Base-by-base conservation (phyloP, 1,140 invertebrate genomes). In the Drosophila rufa region DNA sequence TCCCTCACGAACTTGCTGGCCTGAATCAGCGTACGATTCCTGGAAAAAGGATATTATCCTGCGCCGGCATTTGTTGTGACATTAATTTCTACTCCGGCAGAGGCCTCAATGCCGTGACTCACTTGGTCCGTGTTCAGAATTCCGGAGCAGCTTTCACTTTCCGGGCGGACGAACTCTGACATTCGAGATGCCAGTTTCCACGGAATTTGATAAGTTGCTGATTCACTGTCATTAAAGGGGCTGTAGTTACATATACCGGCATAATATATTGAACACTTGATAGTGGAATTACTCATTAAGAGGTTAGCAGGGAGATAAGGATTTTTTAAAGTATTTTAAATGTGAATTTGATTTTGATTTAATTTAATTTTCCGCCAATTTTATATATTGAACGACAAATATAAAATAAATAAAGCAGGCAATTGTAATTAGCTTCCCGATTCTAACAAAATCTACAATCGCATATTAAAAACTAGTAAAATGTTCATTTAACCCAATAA, bases 31-130 rank as follows among this genome's bases (percentile, higher is more conserved):
- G 30, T 27, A 46, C 55, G 48, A 90, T 90, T 90, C 85, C 81
- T 75, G 86, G 85, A 90, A 90, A 68, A 90, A 85, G 85, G 85
- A 90, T 90, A 90, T 77, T 73, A 86, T 90, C 81, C 83, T 85
- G 86, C 82, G 82, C 53, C 71, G 85, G 86, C 75, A 90, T 90
- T 90, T 90, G 85, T 90, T 90, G 62, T 91, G 85, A 76, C 85
- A 80, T 80, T 75, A 74, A 70, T 60, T 57, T 79, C 11, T 43
- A 40, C 42, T 66, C 38, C 14, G 15, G 30, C 68, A 57, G 57
- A 50, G 53, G 51, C n/a, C 75, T 51, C 51, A 36, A 25, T 50
- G 38, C 25, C 64, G 71, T 90, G 85, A 90, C 75, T 90, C 85
- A 90, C 75, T 38, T 48, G 71, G 25, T 19, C 7, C 40, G 14